Percentiles rank a stretch among this genome's conserved stretches.
phyloP scores from a whole-genome alignment of 2,113 vertebrate genomes.

The Actenoides lindsayi region DNA sequence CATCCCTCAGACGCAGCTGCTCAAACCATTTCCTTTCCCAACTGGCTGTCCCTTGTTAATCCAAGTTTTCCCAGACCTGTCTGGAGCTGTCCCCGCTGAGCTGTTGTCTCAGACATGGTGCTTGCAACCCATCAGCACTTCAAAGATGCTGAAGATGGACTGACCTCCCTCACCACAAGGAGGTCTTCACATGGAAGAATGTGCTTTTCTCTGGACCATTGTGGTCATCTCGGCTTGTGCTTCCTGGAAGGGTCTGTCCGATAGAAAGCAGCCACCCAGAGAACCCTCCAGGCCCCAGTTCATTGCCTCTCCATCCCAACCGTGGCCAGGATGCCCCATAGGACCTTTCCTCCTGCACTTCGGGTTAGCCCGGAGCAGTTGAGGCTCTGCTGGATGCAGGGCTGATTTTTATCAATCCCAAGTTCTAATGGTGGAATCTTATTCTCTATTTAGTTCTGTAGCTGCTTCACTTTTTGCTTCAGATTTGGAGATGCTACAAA shows the following conservation, averaged over 20 bases:
- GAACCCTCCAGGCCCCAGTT: not conserved
- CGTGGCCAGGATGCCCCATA: not conserved
- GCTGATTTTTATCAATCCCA: not conserved
- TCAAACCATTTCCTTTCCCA: not conserved
- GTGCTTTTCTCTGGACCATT: not conserved
- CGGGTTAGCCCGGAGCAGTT: not conserved
- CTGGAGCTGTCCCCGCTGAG: accelerated
- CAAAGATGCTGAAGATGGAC: not conserved
- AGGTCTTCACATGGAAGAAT: not conserved
- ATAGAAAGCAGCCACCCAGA: not conserved
- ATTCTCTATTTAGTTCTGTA: accelerated
- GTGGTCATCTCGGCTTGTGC: not conserved
- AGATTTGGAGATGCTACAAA: not conserved
- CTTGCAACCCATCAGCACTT: not conserved
- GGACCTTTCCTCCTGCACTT: not conserved
- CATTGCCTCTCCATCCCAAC: not conserved
- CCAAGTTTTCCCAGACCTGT: not conserved
- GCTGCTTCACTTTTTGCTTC: not conserved
- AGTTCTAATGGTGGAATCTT: not conserved
- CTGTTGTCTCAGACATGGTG: not conserved
- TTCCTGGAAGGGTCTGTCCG: not conserved
- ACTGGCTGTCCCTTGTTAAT: not conserved
- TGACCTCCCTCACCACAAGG: not conserved
- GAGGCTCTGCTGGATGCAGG: not conserved
- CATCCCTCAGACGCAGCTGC: accelerated